A percentile compares a stretch with the other conserved stretches of the same genome.
phyloP scores from a whole-genome alignment of 2,888 invertebrate species.

The Drosophila borealis region DNA sequence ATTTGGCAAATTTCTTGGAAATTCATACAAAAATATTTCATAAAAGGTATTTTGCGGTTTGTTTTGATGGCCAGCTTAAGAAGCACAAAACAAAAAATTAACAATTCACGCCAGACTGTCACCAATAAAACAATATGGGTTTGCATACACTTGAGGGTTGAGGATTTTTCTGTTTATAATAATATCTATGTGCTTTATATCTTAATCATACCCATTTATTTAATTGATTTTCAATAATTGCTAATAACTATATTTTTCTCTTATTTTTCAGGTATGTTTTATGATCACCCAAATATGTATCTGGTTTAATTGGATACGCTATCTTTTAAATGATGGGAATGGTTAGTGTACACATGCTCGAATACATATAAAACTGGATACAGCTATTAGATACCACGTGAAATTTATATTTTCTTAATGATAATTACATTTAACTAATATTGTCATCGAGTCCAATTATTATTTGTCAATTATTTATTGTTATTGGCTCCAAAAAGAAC shows the following conservation, averaged over 20 bases:
- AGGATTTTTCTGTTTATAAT: background rate
- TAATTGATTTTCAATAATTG: slow-evolving; percentile 2
- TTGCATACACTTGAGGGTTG: background rate
- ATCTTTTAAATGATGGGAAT: background rate
- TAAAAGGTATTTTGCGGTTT: slow-evolving; percentile 67
- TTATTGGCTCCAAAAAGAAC: too few species aligned
- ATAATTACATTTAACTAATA: too few species aligned
- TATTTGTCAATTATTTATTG: background rate
- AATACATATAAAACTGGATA: too few species aligned
- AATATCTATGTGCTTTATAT: background rate
- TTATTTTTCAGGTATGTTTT: slow-evolving; percentile 55
- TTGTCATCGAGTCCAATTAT: background rate
- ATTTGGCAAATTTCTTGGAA: slow-evolving; percentile 65
- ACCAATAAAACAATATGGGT: slow-evolving; percentile 26
- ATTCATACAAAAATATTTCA: slow-evolving; percentile 38
- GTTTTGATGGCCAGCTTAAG: slow-evolving; percentile 35
- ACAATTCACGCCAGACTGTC: slow-evolving; percentile 55
- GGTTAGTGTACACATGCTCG: slow-evolving; percentile 5
- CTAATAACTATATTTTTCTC: slow-evolving; percentile 17
- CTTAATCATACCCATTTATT: background rate
- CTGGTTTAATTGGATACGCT: background rate
- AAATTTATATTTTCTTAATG: too few species aligned
- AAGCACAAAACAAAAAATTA: background rate
- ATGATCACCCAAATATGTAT: too few species aligned
- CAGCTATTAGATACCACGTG: too few species aligned